phyloP scores from a whole-genome alignment of 2,797 vertebrate genomes.

The Oreochromis mossambicus region DNA sequence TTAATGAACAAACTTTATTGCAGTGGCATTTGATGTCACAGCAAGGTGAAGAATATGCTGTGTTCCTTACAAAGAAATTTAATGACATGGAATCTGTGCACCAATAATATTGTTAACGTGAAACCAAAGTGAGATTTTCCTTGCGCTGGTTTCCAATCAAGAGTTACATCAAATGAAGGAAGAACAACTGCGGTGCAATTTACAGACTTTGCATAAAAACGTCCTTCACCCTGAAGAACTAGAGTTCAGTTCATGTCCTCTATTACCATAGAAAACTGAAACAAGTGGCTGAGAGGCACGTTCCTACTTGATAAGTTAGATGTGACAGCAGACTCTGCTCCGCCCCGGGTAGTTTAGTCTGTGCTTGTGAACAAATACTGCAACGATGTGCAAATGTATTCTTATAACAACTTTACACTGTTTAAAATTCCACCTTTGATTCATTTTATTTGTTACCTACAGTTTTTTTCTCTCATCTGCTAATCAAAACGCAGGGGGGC shows the following conservation, averaged over 20 bases:
- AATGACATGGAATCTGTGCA: background rate
- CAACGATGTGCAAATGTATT: constrained; percentile 38
- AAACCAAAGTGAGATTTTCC: background rate
- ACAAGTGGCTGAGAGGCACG: constrained; percentile 39
- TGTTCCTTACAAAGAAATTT: background rate
- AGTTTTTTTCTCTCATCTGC: background rate
- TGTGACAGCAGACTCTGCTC: constrained; percentile 36
- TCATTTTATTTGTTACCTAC: constrained; percentile 24
- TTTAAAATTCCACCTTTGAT: constrained; percentile 12
- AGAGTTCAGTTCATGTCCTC: constrained; percentile 6
- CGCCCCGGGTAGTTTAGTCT: background rate
- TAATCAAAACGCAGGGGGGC: background rate
- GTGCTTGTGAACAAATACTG: constrained; percentile 8
- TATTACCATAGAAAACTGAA: constrained; percentile 23
- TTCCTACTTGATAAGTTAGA: constrained; percentile 39
- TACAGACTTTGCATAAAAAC: background rate
- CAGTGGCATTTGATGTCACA: background rate
- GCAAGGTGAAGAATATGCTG: background rate
- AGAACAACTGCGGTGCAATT: background rate
- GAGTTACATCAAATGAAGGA: background rate
- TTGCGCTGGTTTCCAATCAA: background rate
- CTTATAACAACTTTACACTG: constrained; percentile 7
- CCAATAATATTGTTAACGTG: background rate
- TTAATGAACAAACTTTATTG: constrained; percentile 28
- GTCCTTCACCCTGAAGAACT: background rate